Base-by-base conservation (phyloP, 2,797 vertebrate species). In the Eptatretus atami region DNA sequence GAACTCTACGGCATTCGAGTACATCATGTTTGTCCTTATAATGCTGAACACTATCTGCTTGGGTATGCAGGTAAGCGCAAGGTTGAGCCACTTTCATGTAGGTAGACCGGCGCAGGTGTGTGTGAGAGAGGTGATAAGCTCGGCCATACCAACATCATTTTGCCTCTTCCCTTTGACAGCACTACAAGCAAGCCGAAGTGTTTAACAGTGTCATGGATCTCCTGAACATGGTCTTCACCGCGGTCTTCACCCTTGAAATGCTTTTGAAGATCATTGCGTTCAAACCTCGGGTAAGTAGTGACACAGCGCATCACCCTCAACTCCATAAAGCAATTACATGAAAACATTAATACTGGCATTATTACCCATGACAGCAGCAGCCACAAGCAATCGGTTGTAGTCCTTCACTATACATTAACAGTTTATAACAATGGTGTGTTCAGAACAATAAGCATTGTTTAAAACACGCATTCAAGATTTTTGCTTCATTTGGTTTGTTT, bases 11-110 rank as follows among this genome's bases (percentile, higher is more conserved):
- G 85, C 82, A 64, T 98, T 98, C 72, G 92, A 98, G 75, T 98
- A 98, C 79, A 86, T 98, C 82, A 98, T 98, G 92, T 96, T 98
- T 74, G 84, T 96, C 69, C 87, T 98, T 77, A 98, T 98, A 77
- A 85, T 98, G 81, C 84, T 98, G 75, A 98, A 98, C 81, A 98
- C 90, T 1, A 80, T 98, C 71, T 98, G 90, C 74, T 79, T 98
- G 77, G 92, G 88, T 65, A 86, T 98, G 71, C 92, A 98, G 87
- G 92, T 98, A 76, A 71, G 80, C 67, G 70, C 70, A 66, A 19
- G 24, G 55, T 13, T 15, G 53, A 31, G 24, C 19, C 9, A 65
- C 13, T 12, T 53, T 15, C 54, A 65, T 53, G 54, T 53, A 54
- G 19, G 19, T 19, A 19, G 19, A 19, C 19, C 19, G 31, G 3